Conservation (phyloP, 2,113 vertebrate species). For the Tiliqua scincoides region DNA sequence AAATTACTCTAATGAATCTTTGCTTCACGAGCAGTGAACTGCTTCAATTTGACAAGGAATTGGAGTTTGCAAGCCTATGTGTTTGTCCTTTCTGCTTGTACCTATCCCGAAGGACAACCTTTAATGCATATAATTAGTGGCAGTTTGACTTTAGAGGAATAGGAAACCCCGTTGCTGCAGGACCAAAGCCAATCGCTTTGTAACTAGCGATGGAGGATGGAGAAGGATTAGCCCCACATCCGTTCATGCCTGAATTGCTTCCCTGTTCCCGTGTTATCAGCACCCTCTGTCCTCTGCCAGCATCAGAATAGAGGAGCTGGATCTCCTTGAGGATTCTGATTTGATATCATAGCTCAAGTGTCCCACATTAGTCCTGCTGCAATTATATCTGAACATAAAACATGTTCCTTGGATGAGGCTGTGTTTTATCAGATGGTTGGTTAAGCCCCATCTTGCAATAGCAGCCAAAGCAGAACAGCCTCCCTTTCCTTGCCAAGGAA, state of each 20-base stretch:
- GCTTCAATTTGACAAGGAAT: background rate
- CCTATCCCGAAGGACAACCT: background rate
- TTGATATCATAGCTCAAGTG: background rate
- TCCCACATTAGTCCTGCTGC: background rate
- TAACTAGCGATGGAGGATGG: background rate
- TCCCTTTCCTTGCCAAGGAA: background rate
- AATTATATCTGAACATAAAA: background rate
- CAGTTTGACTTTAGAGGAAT: constrained; percentile 14
- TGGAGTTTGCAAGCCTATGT: background rate
- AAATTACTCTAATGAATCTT: background rate
- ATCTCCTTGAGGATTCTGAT: background rate
- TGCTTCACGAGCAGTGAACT: background rate
- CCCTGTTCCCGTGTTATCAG: background rate
- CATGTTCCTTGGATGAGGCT: background rate
- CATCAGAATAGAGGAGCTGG: background rate
- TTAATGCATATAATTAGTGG: constrained; percentile 2
- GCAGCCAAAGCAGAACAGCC: background rate
- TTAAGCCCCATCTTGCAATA: background rate
- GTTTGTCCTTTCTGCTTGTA: background rate
- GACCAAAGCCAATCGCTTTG: background rate
- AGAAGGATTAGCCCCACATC: background rate
- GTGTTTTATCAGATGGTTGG: background rate
- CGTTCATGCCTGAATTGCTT: background rate
- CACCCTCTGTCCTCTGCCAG: background rate
- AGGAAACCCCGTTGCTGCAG: background rate